These are phyloP conservation scores for Lanistes nyassanus DNA, from an alignment of 1,140 invertebrate genomes.

Conservation along the genomic window DNA sequence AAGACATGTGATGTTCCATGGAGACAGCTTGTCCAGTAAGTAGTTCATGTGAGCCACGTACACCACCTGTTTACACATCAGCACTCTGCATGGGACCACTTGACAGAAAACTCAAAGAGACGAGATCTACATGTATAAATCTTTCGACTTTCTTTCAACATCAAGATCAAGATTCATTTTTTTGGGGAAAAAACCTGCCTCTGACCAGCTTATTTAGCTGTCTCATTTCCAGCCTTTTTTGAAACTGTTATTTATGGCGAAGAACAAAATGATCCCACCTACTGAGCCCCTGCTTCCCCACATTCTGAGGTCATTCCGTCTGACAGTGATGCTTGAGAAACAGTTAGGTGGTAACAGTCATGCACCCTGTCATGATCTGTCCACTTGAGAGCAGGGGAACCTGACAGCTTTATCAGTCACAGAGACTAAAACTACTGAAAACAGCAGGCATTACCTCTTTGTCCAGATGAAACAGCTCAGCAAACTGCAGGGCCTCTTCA, in stretches of 20 bases:
- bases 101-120: too few species aligned
- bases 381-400: neutral
- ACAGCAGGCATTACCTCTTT: slow-evolving; percentile 44
- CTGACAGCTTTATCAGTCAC: neutral
- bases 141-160: slow-evolving; percentile 4
- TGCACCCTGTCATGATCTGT: neutral
- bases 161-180: too few species aligned
- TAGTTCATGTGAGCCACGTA: slow-evolving; percentile 51
- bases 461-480: slow-evolving; percentile 54
- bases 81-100: too few species aligned
- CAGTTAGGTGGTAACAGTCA: neutral
- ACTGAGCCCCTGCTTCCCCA: neutral
- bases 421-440: neutral
- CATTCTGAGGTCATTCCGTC: too few species aligned
- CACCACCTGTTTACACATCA: slow-evolving; percentile 48
- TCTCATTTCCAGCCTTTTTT: too few species aligned
- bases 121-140: too few species aligned
- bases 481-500: slow-evolving; percentile 61
- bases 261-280: too few species aligned
- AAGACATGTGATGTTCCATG: slow-evolving; percentile 48
- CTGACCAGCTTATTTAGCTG: too few species aligned
- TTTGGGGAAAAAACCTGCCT: too few species aligned
- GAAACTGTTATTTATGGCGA: too few species aligned
- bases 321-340: neutral
- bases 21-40: slow-evolving; percentile 56